Conservation (phyloP, 2,888 invertebrate species). For the Tridacna crocea region DNA sequence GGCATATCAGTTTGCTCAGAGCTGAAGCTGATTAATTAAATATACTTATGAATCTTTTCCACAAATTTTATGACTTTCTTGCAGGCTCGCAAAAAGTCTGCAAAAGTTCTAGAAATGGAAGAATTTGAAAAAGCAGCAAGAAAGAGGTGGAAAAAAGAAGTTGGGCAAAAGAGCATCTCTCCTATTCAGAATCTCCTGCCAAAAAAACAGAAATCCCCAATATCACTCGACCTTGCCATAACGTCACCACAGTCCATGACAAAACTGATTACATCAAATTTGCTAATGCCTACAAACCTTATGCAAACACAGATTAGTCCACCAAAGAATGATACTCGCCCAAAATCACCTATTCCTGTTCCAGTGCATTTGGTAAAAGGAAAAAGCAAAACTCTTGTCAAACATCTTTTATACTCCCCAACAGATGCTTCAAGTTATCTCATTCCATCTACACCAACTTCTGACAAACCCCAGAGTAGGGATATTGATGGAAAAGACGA, state of each 20-base stretch:
- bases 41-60: not conserved
- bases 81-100: constrained; percentile 92
- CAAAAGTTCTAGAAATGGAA: constrained; percentile 96
- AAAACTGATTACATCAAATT: too few relatives aligned
- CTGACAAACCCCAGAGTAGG: constrained; percentile 40
- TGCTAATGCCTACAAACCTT: too few relatives aligned
- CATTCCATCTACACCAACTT: constrained; percentile 59
- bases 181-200: constrained; percentile 30
- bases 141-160: constrained; percentile 66
- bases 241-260: too few relatives aligned
- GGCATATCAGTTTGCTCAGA: too few relatives aligned
- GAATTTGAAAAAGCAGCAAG: constrained; percentile 84
- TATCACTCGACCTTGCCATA: not conserved
- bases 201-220: constrained; percentile 28
- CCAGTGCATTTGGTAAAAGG: not conserved
- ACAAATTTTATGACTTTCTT: constrained; percentile 15
- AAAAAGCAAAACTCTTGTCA: constrained; percentile 70
- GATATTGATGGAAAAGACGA: not conserved
- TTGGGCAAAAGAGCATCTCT: constrained; percentile 25
- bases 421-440: constrained; percentile 68
- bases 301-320: not conserved
- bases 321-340: constrained; percentile 27
- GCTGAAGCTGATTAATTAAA: not conserved
- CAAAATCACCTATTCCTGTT: constrained; percentile 26
- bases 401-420: constrained; percentile 77